Evolutionary conservation across 2,797 vertebrate species (phyloP).

Genomic region (Bradypodion ventrale): DNA sequence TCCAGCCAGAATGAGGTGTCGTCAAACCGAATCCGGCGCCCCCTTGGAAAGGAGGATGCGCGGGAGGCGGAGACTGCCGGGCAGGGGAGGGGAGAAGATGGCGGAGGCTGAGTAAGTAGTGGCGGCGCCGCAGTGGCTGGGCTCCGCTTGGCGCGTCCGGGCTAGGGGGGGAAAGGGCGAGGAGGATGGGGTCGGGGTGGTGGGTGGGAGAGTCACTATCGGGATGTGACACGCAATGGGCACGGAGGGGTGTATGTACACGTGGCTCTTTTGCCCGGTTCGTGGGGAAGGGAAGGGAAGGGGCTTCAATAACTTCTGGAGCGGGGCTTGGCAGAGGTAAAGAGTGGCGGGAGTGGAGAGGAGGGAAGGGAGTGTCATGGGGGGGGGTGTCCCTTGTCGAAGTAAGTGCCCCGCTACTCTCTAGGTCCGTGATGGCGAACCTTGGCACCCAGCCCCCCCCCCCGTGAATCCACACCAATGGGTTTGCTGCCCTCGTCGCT

Average conservation of each 20-base stretch:
- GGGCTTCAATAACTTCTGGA: too few relatives aligned
- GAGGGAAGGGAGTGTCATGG: too few relatives aligned
- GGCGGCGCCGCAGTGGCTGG: not conserved
- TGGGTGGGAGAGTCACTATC: not conserved
- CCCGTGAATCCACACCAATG: too few relatives aligned
- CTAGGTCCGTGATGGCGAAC: too few relatives aligned
- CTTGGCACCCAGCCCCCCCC: too few relatives aligned
- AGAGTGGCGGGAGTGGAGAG: too few relatives aligned
- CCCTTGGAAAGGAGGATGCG: not conserved
- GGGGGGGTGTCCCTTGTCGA: too few relatives aligned
- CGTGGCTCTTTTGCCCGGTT: not conserved
- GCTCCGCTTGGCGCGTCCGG: too few relatives aligned
- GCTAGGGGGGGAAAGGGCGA: not conserved
- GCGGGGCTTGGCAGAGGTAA: too few relatives aligned
- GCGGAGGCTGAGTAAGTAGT: conserved; percentile 61
- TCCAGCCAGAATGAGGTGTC: not conserved
- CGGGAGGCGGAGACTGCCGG: conserved; percentile 54
- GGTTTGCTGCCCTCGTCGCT: too few relatives aligned
- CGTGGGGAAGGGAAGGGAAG: not conserved
- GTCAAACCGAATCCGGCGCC: not conserved
- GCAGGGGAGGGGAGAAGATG: conserved; percentile 60
- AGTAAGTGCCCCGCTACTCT: too few relatives aligned
- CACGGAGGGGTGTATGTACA: too few relatives aligned
- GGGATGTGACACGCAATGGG: conserved; percentile 5
- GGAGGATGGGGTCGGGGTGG: not conserved